Evolutionary conservation across 2,113 vertebrate genomes (phyloP).

Genomic region (Mesoclemmys tuberculata): DNA sequence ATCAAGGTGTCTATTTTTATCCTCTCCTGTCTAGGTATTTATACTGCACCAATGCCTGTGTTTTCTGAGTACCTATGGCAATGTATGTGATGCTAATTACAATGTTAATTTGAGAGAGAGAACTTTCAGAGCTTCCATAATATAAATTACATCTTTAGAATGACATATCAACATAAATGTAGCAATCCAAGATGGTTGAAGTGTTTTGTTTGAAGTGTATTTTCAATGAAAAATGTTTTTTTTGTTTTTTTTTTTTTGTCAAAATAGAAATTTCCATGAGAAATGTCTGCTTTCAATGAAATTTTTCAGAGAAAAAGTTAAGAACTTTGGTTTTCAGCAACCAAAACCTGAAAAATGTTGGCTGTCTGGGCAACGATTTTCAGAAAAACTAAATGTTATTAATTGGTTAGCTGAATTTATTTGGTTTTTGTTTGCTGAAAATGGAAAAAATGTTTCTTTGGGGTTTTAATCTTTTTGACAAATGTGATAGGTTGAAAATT

Average conservation of each 20-base stretch:
- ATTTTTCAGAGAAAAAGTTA: neutral
- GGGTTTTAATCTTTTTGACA: neutral
- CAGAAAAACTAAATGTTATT: neutral
- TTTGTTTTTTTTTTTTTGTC: neutral
- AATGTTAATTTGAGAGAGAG: neutral
- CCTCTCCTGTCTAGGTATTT: neutral
- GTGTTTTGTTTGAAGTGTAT: neutral
- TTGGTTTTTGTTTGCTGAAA: neutral
- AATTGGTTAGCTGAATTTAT: neutral
- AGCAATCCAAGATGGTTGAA: neutral
- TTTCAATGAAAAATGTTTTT: neutral
- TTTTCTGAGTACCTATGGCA: neutral
- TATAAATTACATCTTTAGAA: neutral
- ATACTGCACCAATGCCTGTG: neutral
- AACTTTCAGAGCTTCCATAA: neutral
- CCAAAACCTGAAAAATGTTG: neutral
- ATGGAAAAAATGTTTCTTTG: neutral
- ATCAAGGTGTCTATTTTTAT: neutral
- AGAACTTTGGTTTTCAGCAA: neutral
- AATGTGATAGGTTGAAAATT: neutral
- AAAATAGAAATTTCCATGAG: constrained; percentile 30
- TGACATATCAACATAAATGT: neutral
- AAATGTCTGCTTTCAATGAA: constrained; percentile 8
- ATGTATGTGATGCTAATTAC: neutral
- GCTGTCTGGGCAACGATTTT: neutral